phyloP scores from a whole-genome alignment of 2,797 vertebrate species.

The Carapus acus region DNA sequence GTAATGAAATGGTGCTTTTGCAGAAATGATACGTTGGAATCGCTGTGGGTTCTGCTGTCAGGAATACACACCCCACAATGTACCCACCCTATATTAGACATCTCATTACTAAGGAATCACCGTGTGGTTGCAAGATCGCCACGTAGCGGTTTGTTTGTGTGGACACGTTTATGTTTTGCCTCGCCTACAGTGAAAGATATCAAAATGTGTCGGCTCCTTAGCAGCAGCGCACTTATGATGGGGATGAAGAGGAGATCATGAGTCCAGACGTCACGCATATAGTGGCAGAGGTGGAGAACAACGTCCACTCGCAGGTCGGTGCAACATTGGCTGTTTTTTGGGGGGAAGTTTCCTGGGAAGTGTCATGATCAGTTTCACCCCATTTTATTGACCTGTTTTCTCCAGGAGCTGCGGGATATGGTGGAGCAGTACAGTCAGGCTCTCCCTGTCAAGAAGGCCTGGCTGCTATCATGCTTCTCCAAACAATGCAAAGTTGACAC shows the following conservation, averaged over 20 bases:
- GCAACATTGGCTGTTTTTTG: too few relatives aligned
- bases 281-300: constrained; percentile 69
- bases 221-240: constrained; percentile 69
- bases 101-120: too few relatives aligned
- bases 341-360: too few relatives aligned
- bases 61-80: too few relatives aligned
- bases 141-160: too few relatives aligned
- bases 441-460: constrained; percentile 61
- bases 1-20: too few relatives aligned
- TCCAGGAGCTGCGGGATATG: constrained; percentile 70
- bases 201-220: constrained; percentile 55
- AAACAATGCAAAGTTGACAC: constrained; percentile 61
- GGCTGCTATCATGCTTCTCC: constrained; percentile 76
- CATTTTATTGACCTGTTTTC: too few relatives aligned
- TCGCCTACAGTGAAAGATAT: too few relatives aligned
- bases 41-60: neutral
- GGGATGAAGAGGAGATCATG: constrained; percentile 74
- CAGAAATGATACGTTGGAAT: neutral
- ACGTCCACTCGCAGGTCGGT: constrained; percentile 64
- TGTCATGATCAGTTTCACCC: too few relatives aligned
- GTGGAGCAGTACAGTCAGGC: constrained; percentile 49
- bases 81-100: too few relatives aligned
- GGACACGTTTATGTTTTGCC: too few relatives aligned
- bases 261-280: constrained; percentile 74
- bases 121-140: too few relatives aligned